Conservation (phyloP, 2,797 vertebrate species). For the Thalassophryne amazonica region DNA sequence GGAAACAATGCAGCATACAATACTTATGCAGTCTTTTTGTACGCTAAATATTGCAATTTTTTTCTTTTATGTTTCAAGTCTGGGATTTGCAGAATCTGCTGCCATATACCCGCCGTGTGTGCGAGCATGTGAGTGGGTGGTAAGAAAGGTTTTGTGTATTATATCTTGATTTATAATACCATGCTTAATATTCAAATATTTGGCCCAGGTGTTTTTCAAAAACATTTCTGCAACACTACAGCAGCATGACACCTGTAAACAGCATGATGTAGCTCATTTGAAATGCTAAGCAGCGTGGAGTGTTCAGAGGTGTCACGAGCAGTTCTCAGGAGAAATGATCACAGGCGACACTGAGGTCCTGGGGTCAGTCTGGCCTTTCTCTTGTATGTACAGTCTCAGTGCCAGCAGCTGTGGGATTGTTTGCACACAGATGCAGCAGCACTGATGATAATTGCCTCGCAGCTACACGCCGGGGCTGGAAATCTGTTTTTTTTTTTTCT, state of each 20-base stretch:
- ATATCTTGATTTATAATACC: too few species aligned
- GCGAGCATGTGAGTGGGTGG: too few species aligned
- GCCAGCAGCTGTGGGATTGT: slow-evolving; percentile 79
- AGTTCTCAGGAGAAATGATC: slow-evolving; percentile 43
- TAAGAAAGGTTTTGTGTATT: too few species aligned
- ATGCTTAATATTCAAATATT: too few species aligned
- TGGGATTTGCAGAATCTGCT: too few species aligned
- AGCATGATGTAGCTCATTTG: slow-evolving; percentile 36
- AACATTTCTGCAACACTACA: slow-evolving; percentile 22
- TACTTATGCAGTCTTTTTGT: too few species aligned
- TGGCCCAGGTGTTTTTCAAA: too few species aligned
- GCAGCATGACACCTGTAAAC: slow-evolving; percentile 16
- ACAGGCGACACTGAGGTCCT: slow-evolving; percentile 33
- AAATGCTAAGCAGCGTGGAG: slow-evolving; percentile 49
- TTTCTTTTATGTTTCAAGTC: too few species aligned
- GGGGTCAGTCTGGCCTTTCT: slow-evolving; percentile 59
- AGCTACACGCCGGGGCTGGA: slow-evolving; percentile 70
- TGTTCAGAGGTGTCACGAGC: slow-evolving; percentile 52
- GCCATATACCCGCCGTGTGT: too few species aligned
- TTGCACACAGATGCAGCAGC: slow-evolving; percentile 80
- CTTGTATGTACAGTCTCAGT: slow-evolving; percentile 64
- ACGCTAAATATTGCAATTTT: too few species aligned
- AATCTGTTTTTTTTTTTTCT: slow-evolving; percentile 25
- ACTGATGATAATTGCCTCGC: slow-evolving; percentile 77
- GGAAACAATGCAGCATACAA: too few species aligned